phyloP scores from a whole-genome alignment of 2,113 vertebrate genomes.

The Corvus hawaiiensis region DNA sequence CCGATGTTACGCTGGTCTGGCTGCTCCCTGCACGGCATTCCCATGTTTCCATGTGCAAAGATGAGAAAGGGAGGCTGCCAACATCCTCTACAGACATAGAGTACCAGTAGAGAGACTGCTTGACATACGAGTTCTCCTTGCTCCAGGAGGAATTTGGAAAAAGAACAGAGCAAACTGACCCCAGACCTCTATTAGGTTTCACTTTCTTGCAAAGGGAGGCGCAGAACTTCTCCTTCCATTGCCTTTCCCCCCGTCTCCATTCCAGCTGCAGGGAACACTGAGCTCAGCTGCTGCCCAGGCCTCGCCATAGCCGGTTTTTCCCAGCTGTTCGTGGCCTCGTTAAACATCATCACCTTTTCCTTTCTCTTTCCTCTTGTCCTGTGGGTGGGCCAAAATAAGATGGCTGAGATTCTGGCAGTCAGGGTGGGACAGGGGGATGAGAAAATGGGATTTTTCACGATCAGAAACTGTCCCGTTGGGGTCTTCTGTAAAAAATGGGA shows the following conservation, averaged over 20 bases:
- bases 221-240: background rate
- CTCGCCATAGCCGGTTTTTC: rapidly evolving
- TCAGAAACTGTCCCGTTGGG: background rate
- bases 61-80: background rate
- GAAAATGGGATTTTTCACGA: background rate
- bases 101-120: background rate
- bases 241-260: background rate
- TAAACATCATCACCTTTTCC: background rate
- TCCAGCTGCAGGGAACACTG: background rate
- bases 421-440: rapidly evolving
- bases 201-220: background rate
- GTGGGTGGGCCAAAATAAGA: background rate
- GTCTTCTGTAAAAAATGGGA: background rate
- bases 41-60: background rate
- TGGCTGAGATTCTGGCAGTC: background rate
- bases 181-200: background rate
- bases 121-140: background rate
- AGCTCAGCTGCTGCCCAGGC: background rate
- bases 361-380: background rate
- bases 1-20: rapidly evolving
- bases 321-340: background rate
- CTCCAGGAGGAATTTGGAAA: background rate
- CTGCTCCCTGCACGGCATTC: background rate
- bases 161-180: background rate
- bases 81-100: background rate